Evolutionary conservation across 53 echinoderm and acorn worm species (phyloP).

Genomic region (Paracentrotus lividus): DNA sequence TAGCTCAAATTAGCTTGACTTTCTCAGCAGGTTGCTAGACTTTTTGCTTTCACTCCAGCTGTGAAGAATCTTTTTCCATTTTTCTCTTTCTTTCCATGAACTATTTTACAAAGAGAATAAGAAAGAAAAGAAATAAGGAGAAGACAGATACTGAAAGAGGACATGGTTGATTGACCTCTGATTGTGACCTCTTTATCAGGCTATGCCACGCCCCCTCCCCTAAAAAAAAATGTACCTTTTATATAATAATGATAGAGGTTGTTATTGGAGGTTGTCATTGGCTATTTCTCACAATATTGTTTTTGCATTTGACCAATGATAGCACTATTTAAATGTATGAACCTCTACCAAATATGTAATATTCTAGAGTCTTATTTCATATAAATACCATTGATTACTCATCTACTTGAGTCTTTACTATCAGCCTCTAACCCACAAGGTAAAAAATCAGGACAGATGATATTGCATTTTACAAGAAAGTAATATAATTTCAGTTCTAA

Average conservation of each 20-base stretch:
- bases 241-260: neutral
- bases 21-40: constrained; percentile 60
- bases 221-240: neutral
- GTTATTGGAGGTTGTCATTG: neutral
- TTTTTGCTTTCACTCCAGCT: constrained; percentile 62
- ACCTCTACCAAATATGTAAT: neutral
- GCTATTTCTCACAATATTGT: neutral
- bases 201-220: neutral
- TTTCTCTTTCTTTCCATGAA: constrained; percentile 1
- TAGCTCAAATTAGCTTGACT: constrained; percentile 66
- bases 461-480: neutral
- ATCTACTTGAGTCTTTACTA: neutral
- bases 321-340: neutral
- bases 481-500: no score
- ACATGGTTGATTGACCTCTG: constrained; percentile 50
- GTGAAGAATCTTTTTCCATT: constrained; percentile 28
- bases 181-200: constrained; percentile 6
- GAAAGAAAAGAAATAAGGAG: constrained; percentile 28
- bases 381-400: neutral
- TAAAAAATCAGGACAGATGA: neutral
- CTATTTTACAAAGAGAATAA: neutral
- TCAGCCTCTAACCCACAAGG: neutral
- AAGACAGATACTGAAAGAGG: neutral
- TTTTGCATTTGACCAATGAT: neutral
- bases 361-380: neutral